These are phyloP conservation scores for Euplagia quadripunctaria DNA, from an alignment of 2,888 invertebrate genomes.

Conservation along the genomic window DNA sequence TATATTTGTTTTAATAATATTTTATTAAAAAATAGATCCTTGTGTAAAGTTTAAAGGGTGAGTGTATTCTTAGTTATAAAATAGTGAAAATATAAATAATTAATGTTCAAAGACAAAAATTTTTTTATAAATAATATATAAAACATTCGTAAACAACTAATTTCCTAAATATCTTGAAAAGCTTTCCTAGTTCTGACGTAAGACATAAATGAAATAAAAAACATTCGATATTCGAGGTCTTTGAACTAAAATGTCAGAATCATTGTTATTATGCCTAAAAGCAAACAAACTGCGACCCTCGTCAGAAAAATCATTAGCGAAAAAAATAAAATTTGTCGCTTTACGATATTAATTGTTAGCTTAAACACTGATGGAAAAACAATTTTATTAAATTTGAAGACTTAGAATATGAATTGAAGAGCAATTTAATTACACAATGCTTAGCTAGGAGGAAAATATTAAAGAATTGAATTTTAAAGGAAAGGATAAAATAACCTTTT, in stretches of 20 bases:
- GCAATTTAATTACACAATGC: not conserved
- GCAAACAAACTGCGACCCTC: slow-evolving; percentile 65
- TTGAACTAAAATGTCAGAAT: slow-evolving; percentile 54
- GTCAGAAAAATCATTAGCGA: slow-evolving; percentile 77
- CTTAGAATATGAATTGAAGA: slow-evolving; percentile 10
- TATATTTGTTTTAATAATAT: not conserved
- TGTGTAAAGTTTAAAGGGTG: not conserved
- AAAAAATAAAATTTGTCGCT: slow-evolving; percentile 77
- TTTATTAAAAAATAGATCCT: not conserved
- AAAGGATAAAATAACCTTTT: too few species aligned
- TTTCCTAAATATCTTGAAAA: too few species aligned
- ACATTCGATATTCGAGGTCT: slow-evolving; percentile 13
- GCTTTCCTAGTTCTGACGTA: too few species aligned
- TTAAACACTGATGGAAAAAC: slow-evolving; percentile 44
- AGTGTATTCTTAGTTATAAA: not conserved
- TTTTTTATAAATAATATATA: too few species aligned
- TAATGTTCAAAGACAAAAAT: too few species aligned
- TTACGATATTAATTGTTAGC: slow-evolving; percentile 57
- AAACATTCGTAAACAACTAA: too few species aligned
- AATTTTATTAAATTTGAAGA: slow-evolving; percentile 42
- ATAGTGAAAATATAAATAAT: too few species aligned
- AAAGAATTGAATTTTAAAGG: not conserved
- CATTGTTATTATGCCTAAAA: slow-evolving; percentile 60
- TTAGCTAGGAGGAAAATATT: not conserved
- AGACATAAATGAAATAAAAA: not conserved